Evolutionary conservation across 2,113 vertebrate species (phyloP).

Genomic region (Passer domesticus): DNA sequence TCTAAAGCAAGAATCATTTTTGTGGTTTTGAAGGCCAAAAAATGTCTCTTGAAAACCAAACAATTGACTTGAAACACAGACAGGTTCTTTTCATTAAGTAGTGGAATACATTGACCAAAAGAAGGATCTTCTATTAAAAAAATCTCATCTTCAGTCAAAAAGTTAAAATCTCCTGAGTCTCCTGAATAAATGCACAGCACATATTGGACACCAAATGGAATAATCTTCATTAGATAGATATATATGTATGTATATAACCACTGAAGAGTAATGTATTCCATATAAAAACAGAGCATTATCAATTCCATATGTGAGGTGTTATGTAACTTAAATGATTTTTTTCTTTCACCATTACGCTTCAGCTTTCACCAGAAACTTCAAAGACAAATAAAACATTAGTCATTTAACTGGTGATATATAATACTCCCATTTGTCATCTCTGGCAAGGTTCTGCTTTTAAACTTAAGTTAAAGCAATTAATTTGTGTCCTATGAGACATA

Average conservation of each 20-base stretch:
- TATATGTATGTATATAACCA: not conserved
- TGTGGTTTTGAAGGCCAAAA: not conserved
- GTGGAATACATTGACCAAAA: not conserved
- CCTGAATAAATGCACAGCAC: not conserved
- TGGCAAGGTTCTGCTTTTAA: not conserved
- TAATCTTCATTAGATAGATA: not conserved
- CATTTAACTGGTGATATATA: not conserved
- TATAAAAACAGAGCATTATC: not conserved
- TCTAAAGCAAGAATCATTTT: not conserved
- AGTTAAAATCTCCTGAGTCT: not conserved
- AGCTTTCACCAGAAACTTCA: constrained; percentile 20
- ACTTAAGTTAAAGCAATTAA: not conserved
- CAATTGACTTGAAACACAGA: not conserved
- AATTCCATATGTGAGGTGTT: not conserved
- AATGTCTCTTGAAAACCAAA: not conserved
- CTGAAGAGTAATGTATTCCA: not conserved
- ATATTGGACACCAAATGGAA: not conserved
- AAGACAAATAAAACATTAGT: constrained; percentile 27
- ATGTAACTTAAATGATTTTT: not conserved
- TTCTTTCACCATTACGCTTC: not conserved
- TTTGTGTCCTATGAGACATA: not conserved
- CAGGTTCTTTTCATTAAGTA: not conserved
- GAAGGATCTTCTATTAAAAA: not conserved
- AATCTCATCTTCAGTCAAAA: not conserved
- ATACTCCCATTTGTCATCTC: not conserved